These are phyloP conservation scores for Plodia interpunctella DNA, from an alignment of 1,140 invertebrate species.

Conservation along the genomic window DNA sequence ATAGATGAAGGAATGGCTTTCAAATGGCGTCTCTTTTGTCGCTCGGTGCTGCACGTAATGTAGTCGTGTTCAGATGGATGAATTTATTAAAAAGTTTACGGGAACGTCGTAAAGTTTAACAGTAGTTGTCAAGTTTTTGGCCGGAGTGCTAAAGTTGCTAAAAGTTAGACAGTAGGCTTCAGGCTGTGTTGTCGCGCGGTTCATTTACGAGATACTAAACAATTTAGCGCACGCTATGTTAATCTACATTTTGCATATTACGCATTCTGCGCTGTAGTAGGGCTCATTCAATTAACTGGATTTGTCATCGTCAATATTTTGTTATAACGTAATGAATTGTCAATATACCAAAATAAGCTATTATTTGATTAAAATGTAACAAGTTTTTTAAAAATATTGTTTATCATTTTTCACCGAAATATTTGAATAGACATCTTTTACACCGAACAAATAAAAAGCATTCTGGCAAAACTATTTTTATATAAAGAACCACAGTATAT, in stretches of 20 bases:
- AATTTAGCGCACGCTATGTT: conserved; percentile 7
- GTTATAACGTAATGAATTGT: background rate
- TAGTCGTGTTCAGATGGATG: conserved; percentile 55
- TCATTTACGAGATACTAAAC: conserved; percentile 29
- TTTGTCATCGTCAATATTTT: background rate
- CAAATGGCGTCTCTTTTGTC: conserved; percentile 63
- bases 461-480: too few species aligned
- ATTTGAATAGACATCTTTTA: too few species aligned
- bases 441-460: too few species aligned
- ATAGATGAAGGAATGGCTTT: conserved; percentile 68
- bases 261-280: background rate
- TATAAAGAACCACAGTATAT: too few species aligned
- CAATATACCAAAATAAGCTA: too few species aligned
- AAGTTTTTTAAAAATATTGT: too few species aligned
- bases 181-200: conserved; percentile 37
- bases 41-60: conserved; percentile 56
- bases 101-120: conserved; percentile 59
- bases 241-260: conserved; percentile 10
- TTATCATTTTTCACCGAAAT: too few species aligned
- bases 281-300: background rate
- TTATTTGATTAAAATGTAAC: too few species aligned
- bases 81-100: conserved; percentile 74
- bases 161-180: conserved; percentile 55
- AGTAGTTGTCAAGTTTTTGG: conserved; percentile 54
- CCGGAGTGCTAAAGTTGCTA: conserved; percentile 44